These are phyloP conservation scores for Lepisosteus osseus DNA, from an alignment of 2,113 vertebrate genomes.

Conservation along the genomic window DNA sequence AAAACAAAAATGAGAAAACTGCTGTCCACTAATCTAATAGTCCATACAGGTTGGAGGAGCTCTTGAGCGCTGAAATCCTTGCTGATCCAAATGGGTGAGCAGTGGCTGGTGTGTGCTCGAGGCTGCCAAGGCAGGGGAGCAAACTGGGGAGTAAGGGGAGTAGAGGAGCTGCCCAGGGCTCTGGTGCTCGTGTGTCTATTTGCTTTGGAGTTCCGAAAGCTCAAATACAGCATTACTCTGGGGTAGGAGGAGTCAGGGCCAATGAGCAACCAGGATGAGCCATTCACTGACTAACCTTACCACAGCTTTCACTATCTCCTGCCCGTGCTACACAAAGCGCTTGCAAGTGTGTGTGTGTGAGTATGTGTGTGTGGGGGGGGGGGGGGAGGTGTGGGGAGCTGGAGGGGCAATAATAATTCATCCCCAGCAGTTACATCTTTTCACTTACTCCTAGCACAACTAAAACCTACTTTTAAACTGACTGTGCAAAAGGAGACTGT, in stretches of 20 bases:
- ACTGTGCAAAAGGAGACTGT: slow-evolving; percentile 5
- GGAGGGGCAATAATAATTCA: slow-evolving; percentile 8
- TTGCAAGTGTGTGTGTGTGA: background rate
- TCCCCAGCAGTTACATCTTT: slow-evolving; percentile 14
- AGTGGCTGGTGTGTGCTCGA: background rate
- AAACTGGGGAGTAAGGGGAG: slow-evolving; percentile 41
- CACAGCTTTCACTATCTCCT: slow-evolving; percentile 49
- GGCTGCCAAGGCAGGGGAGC: slow-evolving; percentile 7
- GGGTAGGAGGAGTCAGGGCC: slow-evolving; percentile 75
- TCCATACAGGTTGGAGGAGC: background rate
- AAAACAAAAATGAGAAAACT: background rate
- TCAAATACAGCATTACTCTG: slow-evolving; percentile 78
- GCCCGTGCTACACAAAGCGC: slow-evolving; percentile 12
- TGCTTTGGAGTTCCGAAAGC: slow-evolving; percentile 71
- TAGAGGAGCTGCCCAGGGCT: slow-evolving; percentile 66
- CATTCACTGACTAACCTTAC: slow-evolving; percentile 53
- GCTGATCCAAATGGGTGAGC: background rate
- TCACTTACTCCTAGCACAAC: slow-evolving; percentile 18
- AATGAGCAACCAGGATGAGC: slow-evolving; percentile 59
- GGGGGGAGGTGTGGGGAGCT: background rate
- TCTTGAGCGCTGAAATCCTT: background rate
- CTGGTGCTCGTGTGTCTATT: slow-evolving; percentile 72
- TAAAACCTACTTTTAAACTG: slow-evolving; percentile 19
- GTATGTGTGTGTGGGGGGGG: background rate
- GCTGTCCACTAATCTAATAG: background rate